Base-by-base conservation (phyloP, 2,797 vertebrate genomes). In the Pseudochromis fuscus region DNA sequence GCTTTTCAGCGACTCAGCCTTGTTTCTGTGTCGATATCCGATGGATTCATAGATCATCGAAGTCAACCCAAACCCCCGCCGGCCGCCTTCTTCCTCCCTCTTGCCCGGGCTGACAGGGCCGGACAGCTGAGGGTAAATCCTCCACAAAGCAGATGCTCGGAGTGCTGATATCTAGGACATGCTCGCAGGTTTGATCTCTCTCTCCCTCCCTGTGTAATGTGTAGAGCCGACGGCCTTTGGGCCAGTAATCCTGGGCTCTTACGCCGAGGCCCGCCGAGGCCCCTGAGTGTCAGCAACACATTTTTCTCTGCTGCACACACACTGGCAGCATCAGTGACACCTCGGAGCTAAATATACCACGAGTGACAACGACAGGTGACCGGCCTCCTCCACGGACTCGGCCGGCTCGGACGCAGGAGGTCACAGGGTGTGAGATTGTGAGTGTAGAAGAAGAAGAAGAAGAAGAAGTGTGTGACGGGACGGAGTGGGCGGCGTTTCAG, bases 311-410 rank as follows among this genome's bases (percentile, higher is more conserved):
- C 13, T 27, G 7, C 33, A 52, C 49, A 56, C 73, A 52, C 57
- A 49, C 72, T 45, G 46, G 73, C 79, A 74, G 79, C 84, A 85
- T 89, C 89, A 89, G 51, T 87, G 92, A 92, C 90, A 93, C 88
- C 85, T 86, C 67, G 12, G 50, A 68, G 81, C 90, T 94, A 93
- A 91, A 92, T 92, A 89, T 93, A 94, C 75, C 33, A 0, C 11
- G 84, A 93, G 71, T 79, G 93, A 83, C 86, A 82, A 51, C 57
- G 77, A 85, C 93, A 94, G 93, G 91, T 94, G 93, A 88, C n/a
- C 51, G 3, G 27, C 50, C 72, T 76, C 35, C 68, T 82, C 86
- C 81, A 72, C 81, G 89, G 84, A 67, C 79, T 7, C 67, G 35
- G 28, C 53, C n/a, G n/a, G 73, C 75, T 67, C 4, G 61, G 76